phyloP scores from a whole-genome alignment of 2,113 vertebrate species.

The Psilopogon haemacephalus region DNA sequence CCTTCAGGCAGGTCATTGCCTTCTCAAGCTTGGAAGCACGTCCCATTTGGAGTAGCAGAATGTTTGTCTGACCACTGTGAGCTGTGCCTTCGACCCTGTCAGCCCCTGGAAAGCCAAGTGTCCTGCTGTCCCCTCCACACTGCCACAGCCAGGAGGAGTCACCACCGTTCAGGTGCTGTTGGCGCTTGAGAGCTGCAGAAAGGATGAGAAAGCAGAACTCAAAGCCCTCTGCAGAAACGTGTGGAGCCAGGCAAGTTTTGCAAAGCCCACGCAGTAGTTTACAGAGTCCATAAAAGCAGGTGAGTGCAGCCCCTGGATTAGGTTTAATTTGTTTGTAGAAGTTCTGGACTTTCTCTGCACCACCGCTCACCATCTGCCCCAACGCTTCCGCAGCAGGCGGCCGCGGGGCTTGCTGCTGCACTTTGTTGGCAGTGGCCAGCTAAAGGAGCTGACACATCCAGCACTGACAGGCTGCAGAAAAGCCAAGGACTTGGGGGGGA shows the following conservation, averaged over 20 bases:
- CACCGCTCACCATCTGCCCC: not conserved
- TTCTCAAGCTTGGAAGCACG: not conserved
- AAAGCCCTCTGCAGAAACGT: not conserved
- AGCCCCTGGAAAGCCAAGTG: not conserved
- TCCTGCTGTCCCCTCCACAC: not conserved
- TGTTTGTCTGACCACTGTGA: not conserved
- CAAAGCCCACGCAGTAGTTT: not conserved
- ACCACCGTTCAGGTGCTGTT: accelerated
- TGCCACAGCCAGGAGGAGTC: not conserved
- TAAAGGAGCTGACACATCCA: not conserved
- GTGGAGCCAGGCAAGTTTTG: not conserved
- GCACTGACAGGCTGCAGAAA: constrained; percentile 47
- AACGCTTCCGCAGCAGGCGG: not conserved
- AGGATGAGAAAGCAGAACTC: not conserved
- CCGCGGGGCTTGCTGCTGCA: not conserved
- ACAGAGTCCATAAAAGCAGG: not conserved
- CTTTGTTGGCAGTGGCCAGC: not conserved
- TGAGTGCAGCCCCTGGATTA: not conserved
- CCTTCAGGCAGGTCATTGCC: not conserved
- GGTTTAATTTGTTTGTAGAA: not conserved
- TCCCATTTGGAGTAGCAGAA: not conserved
- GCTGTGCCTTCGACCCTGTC: not conserved
- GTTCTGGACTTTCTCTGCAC: not conserved
- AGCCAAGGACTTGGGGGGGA: not conserved
- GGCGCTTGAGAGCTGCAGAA: not conserved